Conservation (phyloP, 2,888 invertebrate species). For the Parochlus steinenii region DNA sequence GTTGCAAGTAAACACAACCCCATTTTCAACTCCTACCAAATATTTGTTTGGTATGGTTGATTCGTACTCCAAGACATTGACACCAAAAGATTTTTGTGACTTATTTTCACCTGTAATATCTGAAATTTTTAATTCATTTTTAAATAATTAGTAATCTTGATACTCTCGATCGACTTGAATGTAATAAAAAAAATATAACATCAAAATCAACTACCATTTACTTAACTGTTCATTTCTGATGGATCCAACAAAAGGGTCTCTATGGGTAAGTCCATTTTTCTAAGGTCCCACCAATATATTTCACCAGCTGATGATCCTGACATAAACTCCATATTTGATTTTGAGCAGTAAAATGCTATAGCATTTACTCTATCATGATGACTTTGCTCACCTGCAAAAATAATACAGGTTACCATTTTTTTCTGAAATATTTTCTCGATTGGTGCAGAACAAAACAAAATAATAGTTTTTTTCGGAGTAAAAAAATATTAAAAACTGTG, state of each 20-base stretch:
- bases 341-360: slow-evolving; percentile 10
- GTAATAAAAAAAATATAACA: neutral
- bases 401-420: too few species aligned
- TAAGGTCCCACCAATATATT: slow-evolving; percentile 11
- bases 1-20: slow-evolving; percentile 7
- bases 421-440: too few species aligned
- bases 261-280: slow-evolving; percentile 5
- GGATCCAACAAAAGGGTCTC: slow-evolving; percentile 3
- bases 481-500: too few species aligned
- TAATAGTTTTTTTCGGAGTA: too few species aligned
- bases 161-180: too few species aligned
- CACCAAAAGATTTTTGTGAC: too few species aligned
- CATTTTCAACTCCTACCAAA: slow-evolving; percentile 6
- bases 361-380: slow-evolving; percentile 7
- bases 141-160: too few species aligned
- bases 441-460: too few species aligned
- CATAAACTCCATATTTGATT: slow-evolving; percentile 11
- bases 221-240: neutral
- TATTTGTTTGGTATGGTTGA: neutral
- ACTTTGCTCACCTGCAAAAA: too few species aligned
- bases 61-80: too few species aligned
- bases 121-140: slow-evolving; percentile 7
- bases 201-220: slow-evolving; percentile 4
- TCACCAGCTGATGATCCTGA: slow-evolving; percentile 3
- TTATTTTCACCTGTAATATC: too few species aligned